phyloP scores from a whole-genome alignment of 1,140 invertebrate genomes.

The Aphaenogaster rudis region DNA sequence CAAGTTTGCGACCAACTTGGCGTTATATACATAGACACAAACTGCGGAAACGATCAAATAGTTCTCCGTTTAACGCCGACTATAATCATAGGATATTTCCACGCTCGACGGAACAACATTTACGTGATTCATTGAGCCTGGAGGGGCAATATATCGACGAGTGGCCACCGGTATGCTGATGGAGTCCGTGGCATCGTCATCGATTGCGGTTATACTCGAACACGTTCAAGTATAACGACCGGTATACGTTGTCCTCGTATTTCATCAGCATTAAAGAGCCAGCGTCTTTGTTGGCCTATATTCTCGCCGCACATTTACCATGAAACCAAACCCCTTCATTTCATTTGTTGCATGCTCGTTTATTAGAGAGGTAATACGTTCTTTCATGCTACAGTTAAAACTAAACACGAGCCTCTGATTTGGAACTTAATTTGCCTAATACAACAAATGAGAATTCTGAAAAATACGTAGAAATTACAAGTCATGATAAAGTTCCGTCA shows the following conservation, averaged over 20 bases:
- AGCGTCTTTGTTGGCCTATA: slow-evolving; percentile 42
- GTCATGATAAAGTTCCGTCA: slow-evolving; percentile 27
- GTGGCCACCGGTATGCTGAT: slow-evolving; percentile 61
- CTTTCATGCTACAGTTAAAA: not conserved
- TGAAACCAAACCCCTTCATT: not conserved
- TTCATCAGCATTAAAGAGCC: slow-evolving; percentile 55
- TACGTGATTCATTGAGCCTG: slow-evolving; percentile 60
- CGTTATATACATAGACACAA: not conserved
- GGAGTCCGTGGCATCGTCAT: slow-evolving; percentile 68
- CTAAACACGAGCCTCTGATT: not conserved
- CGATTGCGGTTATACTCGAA: slow-evolving; percentile 56
- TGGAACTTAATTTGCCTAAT: not conserved
- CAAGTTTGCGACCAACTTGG: slow-evolving; percentile 9
- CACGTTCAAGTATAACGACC: slow-evolving; percentile 44
- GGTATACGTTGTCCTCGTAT: slow-evolving; percentile 53
- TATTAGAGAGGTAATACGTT: not conserved
- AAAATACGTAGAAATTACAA: not conserved
- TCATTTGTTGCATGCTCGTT: not conserved
- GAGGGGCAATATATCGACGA: slow-evolving; percentile 34
- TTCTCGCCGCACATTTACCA: slow-evolving; percentile 13
- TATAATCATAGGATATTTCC: slow-evolving; percentile 53
- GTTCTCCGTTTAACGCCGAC: slow-evolving; percentile 29
- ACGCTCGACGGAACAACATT: slow-evolving; percentile 47
- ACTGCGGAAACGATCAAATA: slow-evolving; percentile 47
- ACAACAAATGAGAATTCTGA: not conserved